phyloP scores from a whole-genome alignment of 2,888 invertebrate species.

The Dynastes tityus region DNA sequence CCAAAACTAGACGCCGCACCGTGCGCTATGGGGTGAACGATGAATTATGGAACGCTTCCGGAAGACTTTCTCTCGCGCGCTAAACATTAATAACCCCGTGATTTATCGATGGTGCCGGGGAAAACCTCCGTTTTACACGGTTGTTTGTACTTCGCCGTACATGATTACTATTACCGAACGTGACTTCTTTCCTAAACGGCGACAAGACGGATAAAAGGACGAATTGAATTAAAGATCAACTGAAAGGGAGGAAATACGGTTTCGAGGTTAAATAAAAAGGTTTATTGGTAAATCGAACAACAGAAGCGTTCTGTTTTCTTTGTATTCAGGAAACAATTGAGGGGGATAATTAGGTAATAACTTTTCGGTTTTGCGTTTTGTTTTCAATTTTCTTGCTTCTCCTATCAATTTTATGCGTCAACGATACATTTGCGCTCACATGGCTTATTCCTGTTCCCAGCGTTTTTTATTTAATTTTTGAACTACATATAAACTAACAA shows the following conservation, averaged over 20 bases:
- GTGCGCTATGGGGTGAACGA: constrained; percentile 1
- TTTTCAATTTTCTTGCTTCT: too few relatives aligned
- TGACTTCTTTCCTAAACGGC: constrained; percentile 1
- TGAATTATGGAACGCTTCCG: constrained; percentile 41
- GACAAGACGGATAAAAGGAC: constrained; percentile 1
- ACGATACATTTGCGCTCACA: too few relatives aligned
- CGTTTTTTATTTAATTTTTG: too few relatives aligned
- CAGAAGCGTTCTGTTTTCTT: too few relatives aligned
- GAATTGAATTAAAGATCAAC: constrained; percentile 16
- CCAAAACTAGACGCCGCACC: constrained; percentile 23
- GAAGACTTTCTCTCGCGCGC: constrained; percentile 36
- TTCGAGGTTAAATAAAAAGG: neutral
- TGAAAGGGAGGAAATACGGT: neutral
- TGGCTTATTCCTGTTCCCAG: too few relatives aligned
- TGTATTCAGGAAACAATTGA: too few relatives aligned
- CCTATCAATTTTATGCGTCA: too few relatives aligned
- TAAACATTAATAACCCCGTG: constrained; percentile 42
- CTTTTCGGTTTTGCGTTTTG: too few relatives aligned
- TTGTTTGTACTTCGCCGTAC: constrained; percentile 29
- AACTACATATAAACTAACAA: too few relatives aligned
- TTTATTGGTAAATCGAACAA: constrained; percentile 5
- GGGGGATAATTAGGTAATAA: too few relatives aligned
- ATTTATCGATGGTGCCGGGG: constrained; percentile 29
- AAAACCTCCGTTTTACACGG: constrained; percentile 19
- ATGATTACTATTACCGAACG: constrained; percentile 12